A percentile compares a stretch with the other conserved stretches of the same genome.
These are phyloP conservation scores for Phyllotis vaccarum DNA, from an alignment of 2,797 vertebrate species.

Conservation along the genomic window DNA sequence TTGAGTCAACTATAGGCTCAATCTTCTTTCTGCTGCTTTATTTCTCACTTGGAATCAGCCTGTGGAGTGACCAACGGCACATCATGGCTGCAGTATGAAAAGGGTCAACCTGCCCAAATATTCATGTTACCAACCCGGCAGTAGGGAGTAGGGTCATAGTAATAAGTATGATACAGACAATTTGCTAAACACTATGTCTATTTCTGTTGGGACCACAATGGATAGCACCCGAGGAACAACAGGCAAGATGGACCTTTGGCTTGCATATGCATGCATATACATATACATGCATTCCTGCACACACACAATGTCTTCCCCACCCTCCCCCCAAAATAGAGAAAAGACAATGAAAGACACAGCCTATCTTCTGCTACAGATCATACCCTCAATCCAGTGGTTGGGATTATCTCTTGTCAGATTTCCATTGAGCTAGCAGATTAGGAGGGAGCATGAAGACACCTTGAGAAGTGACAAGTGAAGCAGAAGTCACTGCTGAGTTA, in stretches of 20 bases:
- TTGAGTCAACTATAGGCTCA: neutral
- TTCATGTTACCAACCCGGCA: neutral
- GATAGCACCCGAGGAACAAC: neutral
- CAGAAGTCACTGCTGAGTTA: neutral
- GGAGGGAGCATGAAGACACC: constrained; percentile 19
- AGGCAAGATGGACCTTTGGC: neutral
- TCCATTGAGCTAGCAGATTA: constrained; percentile 35
- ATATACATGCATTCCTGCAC: neutral
- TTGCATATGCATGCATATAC: neutral
- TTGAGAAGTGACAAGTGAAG: constrained; percentile 53
- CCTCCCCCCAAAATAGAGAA: neutral
- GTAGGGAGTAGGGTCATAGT: constrained; percentile 1
- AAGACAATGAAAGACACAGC: neutral
- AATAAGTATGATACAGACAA: neutral
- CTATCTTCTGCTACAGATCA: neutral
- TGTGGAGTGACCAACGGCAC: neutral
- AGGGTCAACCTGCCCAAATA: neutral
- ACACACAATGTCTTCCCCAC: neutral
- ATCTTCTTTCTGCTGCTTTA: constrained; percentile 3
- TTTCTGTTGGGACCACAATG: neutral
- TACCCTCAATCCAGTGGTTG: neutral
- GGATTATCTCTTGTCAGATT: neutral
- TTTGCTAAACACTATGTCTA: neutral
- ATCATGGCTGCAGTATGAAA: neutral
- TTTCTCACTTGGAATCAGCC: neutral